Conservation (phyloP, 2,888 invertebrate genomes). For the Drepana falcataria region DNA sequence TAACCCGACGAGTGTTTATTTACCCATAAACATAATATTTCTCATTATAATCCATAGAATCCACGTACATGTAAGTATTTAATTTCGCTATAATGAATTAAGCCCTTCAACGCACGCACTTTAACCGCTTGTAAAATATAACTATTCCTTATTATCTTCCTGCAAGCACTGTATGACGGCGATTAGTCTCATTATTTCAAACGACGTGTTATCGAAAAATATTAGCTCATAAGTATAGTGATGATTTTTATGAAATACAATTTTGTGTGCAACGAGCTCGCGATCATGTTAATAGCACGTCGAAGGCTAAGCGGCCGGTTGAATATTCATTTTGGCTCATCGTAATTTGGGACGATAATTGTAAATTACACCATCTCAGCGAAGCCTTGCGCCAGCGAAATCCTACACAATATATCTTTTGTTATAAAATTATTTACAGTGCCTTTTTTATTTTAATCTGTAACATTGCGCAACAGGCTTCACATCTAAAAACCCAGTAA, state of each 20-base stretch:
- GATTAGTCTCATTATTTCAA: conserved; percentile 58
- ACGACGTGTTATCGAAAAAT: conserved; percentile 71
- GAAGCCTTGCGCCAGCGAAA: conserved; percentile 13
- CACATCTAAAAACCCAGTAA: too few relatives aligned
- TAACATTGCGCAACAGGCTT: too few relatives aligned
- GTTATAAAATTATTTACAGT: too few relatives aligned
- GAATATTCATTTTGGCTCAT: conserved; percentile 75
- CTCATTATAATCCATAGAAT: too few relatives aligned
- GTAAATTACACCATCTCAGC: conserved; percentile 66
- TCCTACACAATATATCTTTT: too few relatives aligned
- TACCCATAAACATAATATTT: too few relatives aligned
- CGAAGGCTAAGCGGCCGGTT: conserved; percentile 67
- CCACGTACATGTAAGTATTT: too few relatives aligned
- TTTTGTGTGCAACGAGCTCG: conserved; percentile 72
- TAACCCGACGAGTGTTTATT: too few relatives aligned
- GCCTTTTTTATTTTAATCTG: too few relatives aligned
- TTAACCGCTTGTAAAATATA: not conserved
- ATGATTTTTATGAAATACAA: conserved; percentile 76
- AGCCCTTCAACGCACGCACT: too few relatives aligned
- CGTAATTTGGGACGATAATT: conserved; percentile 74
- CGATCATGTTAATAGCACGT: conserved; percentile 74
- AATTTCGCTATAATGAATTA: too few relatives aligned
- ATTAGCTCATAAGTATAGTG: conserved; percentile 75
- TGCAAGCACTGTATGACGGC: conserved; percentile 13
- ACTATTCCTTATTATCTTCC: conserved; percentile 20